Percentiles rank a stretch among this genome's conserved stretches.
Evolutionary conservation across 2,797 vertebrate genomes (phyloP).

Genomic region (Dromococcyx pavoninus): DNA sequence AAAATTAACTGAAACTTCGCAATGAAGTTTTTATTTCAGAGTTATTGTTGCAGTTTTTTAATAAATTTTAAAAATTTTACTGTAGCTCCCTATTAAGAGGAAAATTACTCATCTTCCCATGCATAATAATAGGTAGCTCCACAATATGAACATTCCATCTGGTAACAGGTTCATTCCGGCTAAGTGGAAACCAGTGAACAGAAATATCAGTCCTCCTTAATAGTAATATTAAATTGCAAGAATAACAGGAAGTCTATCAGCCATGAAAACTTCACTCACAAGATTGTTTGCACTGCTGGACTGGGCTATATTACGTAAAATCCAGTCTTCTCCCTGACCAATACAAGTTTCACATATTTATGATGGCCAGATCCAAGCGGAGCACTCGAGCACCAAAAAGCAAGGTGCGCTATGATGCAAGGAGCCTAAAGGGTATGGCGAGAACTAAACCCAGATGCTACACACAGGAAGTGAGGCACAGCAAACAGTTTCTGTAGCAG

Average conservation of each 20-base stretch:
- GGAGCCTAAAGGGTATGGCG: not conserved
- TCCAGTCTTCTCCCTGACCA: not conserved
- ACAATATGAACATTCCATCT: not conserved
- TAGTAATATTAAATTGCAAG: not conserved
- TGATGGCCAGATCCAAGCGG: rapidly evolving
- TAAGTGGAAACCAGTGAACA: not conserved
- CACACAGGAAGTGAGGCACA: not conserved
- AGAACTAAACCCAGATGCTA: not conserved
- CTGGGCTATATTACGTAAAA: not conserved
- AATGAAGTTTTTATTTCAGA: too few relatives aligned
- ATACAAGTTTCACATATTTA: not conserved
- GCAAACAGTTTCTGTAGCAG: not conserved
- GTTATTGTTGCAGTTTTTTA: not conserved
- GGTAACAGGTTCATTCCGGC: not conserved
- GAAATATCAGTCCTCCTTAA: not conserved
- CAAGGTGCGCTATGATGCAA: rapidly evolving
- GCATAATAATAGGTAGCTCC: not conserved
- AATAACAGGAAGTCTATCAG: constrained; percentile 43
- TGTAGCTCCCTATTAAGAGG: not conserved
- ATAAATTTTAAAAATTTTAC: not conserved
- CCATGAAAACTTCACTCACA: not conserved
- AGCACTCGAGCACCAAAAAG: not conserved
- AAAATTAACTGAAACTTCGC: not conserved
- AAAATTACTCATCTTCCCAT: not conserved
- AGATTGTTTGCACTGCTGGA: constrained; percentile 19